Evolutionary conservation across 2,113 vertebrate species (phyloP), one percentile per base, ranked within the genome.

Genomic region (Pelecanoides urinatrix): DNA sequence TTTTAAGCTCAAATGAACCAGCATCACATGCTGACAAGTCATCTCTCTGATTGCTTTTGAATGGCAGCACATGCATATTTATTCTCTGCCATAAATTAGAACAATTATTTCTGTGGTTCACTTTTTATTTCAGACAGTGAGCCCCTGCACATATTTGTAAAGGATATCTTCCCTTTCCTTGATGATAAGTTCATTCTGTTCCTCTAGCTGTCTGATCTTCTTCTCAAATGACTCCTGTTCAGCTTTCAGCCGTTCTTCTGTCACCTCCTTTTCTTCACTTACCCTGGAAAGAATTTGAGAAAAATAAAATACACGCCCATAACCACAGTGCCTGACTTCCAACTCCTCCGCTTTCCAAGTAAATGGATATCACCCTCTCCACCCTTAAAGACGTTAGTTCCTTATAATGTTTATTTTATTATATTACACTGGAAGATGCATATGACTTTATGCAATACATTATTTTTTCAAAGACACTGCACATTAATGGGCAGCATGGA

Each of bases 101-200:
- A 98, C 95, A 98, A 98, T 97, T 97, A 98, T 97, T 98, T 97
- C 95, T 94, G 68, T 73, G 94, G 75, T 97, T 98, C 92, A 96
- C 78, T 96, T 90, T 96, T 97, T 92, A 95, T 92, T 95, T 94
- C 65, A 93, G 92, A 95, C 47, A 92, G 86, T 92, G 67, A 97
- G 93, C 90, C 66, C 95, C 77, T 36, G 30, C 79, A 63, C 58
- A 75, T 17, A 42, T 86, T 95, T 97, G 96, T 86, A 99, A 98
- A 99, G 99, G 99, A 99, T 99, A 99, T 99, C 98, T 98, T 99
- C 99, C 97, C 99, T 98, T 97, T 99, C 99, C 88, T 98, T 98
- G 87, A 98, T 96, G 96, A 99, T 99, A 85, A 99, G 91, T 78
- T 98, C 96, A 90, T 99, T 99, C 97, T 99, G 99, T 58, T 99